Evolutionary conservation across 1,140 invertebrate genomes (phyloP).

Genomic region (Drosophila saltans): DNA sequence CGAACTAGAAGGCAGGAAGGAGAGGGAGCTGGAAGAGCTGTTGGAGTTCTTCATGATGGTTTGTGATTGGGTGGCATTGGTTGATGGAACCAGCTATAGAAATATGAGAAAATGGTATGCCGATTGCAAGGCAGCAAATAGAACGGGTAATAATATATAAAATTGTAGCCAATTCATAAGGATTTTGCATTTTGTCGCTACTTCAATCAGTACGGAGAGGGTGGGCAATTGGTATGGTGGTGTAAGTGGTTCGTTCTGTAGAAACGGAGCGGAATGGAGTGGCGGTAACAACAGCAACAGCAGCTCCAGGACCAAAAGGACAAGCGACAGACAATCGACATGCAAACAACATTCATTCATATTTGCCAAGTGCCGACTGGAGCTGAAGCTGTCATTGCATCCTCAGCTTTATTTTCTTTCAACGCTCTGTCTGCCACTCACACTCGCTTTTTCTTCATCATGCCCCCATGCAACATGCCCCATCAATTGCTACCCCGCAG

Average conservation of each 20-base stretch:
- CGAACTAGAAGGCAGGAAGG: not conserved
- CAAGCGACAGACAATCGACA: conserved; percentile 38
- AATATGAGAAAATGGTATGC: conserved; percentile 13
- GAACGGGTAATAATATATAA: conserved; percentile 79
- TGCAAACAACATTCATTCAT: conserved; percentile 80
- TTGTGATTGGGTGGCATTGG: not conserved
- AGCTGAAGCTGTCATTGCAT: conserved; percentile 26
- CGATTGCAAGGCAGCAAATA: conserved; percentile 55
- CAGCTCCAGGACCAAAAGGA: conserved; percentile 27
- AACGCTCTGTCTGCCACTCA: conserved; percentile 6
- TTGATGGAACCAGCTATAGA: conserved; percentile 26
- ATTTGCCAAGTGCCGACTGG: conserved; percentile 71
- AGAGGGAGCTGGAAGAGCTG: no score
- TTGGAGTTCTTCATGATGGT: not conserved
- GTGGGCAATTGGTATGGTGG: no score
- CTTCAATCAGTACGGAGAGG: conserved; percentile 46
- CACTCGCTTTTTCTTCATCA: no score
- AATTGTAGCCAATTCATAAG: conserved; percentile 81
- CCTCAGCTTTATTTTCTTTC: conserved; percentile 42
- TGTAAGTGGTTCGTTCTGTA: not conserved
- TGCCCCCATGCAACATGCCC: not conserved
- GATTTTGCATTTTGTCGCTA: conserved; percentile 70
- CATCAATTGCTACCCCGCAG: conserved; percentile 20
- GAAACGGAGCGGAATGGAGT: not conserved
- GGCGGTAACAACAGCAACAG: not conserved